Base-by-base conservation (phyloP, 2,888 invertebrate species). In the Agrotis ipsilon region DNA sequence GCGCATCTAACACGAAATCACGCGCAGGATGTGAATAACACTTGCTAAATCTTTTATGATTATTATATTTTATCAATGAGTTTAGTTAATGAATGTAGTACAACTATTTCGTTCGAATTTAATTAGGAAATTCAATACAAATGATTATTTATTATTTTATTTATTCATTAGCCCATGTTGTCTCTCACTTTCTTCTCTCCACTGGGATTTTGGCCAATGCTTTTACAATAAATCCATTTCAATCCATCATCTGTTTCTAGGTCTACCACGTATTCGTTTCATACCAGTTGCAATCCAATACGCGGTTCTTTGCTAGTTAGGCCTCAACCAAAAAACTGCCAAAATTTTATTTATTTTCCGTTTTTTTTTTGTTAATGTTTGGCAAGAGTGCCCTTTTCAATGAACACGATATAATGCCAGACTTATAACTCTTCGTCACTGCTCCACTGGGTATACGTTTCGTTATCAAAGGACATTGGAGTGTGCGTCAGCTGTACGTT, bases 1-100 rank as follows among this genome's bases (percentile, higher is more conserved):
- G 90, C 89, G 90, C 92, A 89, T 89, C 89, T 89, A 88, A 85
- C 89, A 86, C 83, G 83, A 90, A 91, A 90, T 89, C 88, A 87
- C 87, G 83, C 73, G 81, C 83, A 84, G 83, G 81, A 86, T 72
- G 64, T 86, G 81, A 84, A 87, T 79, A 86, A 79, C 72, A 75
- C 77, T 78, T 78, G 81, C 87, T 82, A 87, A 83, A 86, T 78
- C 71, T 73, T 80, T 80, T 78, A 82, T 70, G 70, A 82, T 77
- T 77, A 75, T 82, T 79, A 63, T 68, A 72, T 75, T 75, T 69
- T 73, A 75, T 81, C 73, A 72, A 75, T 75, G 64, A 63, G 75
- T 67, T 71, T 39, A 16, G 18, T 19, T 60, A 60, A 13, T 64
- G 51, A 67, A 54, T 14, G 57, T 45, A 27, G 54, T 61, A 49